Base-by-base conservation (phyloP, 2,888 invertebrate species). In the Amiota mariae region DNA sequence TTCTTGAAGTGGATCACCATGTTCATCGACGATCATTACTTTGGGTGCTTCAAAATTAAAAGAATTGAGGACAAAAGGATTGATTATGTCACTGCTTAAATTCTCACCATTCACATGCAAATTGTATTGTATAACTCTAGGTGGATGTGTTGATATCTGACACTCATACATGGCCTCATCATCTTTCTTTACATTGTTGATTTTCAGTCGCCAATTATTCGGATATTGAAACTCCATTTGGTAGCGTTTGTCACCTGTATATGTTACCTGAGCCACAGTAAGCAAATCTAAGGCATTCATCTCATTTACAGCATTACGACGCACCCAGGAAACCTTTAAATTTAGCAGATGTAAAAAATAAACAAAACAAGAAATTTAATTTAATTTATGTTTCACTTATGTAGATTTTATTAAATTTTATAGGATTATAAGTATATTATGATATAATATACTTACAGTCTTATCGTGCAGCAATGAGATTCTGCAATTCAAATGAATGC, bases 401-500 rank as follows among this genome's bases (percentile, higher is more conserved):
- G 75, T 70, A 79, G 78, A 76, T 75, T 78, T 79, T 77, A 78
- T 78, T 78, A 76, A 79, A 67, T 11, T 56, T 15, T 47, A 64
- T 51, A 51, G 51, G 11, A n/a, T n/a, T 1, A 6, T 13, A n/a
- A 15, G 54, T 54, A 54, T 54, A 12, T 1, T 8, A 11, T 59
- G 20, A 4, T n/a, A 59, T 9, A 11, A 20, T 24, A 59, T 63
- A 89, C 93, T 92, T 86, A 94, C 94, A 90, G 94, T 94, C 91
- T 94, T 94, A 90, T 94, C 94, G 87, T 94, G 94, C 68, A 94
- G 91, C 78, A 94, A 90, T 81, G 94, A 94, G 87, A 94, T 94
- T 87, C 93, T 92, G 89, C 95, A 95, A 89, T 95, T 94, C 79
- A 95, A 90, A 86, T 93, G 92, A 63, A 94, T 94, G 75, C 93